Base-by-base conservation (phyloP, 2,113 vertebrate genomes). In the Eulemur macaco region DNA sequence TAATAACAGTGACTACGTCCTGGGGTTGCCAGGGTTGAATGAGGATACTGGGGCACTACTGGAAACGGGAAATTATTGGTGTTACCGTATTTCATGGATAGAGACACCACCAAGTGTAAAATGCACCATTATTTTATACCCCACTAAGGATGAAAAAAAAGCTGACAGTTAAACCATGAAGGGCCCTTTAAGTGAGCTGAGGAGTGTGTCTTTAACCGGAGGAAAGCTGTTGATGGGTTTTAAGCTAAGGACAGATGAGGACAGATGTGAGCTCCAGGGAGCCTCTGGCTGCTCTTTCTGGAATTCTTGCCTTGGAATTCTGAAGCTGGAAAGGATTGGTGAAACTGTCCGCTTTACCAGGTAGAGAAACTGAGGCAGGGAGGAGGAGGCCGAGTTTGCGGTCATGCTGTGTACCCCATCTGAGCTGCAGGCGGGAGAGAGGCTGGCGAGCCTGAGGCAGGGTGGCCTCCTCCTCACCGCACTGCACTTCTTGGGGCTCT, bases 371-470 rank as follows among this genome's bases (percentile, higher is more conserved):
- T 39, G 94, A 66, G 76, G 52, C 68, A 42, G 23, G 27, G 29
- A 47, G 56, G 47, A 9, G n/a, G 71, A 42, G 42, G 42, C 27
- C 60, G 34, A 18, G 50, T 78, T 7, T 17, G 60, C 3, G 17
- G 34, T 80, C 45, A 14, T 39, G 12, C 18, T 64, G 31, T n/a
- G 52, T 8, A 1, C 0, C 45, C 18, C 23, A 15, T 31, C 52
- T 20, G n/a, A 34, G 39, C 45, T 83, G n/a, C 45, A 42, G 66
- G 12, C 14, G 56, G 21, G 9, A 17, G 45, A 66, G n/a, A 6
- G 4, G 31, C 21, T 4, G 6, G 23, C 15, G 3, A 3, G 18
- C 74, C 6, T 0, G 18, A 6, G 66, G 9, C 27, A 4, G 10
- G n/a, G 29, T 45, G 8, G 20, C 60, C n/a, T 8, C 69, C 2